phyloP scores from a whole-genome alignment of 2,797 vertebrate species.

The Sebastes minor region DNA sequence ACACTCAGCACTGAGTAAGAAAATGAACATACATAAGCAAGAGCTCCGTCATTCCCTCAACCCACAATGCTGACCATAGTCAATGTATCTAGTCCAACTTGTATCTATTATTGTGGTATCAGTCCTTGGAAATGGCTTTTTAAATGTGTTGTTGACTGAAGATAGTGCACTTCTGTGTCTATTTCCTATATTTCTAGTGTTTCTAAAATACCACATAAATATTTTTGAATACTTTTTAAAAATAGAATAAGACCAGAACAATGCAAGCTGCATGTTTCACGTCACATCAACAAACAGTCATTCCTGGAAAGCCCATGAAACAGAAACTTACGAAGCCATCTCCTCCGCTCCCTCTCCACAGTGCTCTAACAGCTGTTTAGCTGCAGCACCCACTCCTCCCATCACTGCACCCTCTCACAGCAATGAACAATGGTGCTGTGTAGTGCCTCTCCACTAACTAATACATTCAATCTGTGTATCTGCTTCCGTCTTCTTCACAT shows the following conservation, averaged over 20 bases:
- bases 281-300: slow-evolving; percentile 13
- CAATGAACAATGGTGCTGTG: slow-evolving; percentile 68
- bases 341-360: slow-evolving; percentile 42
- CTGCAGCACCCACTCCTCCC: slow-evolving; percentile 61
- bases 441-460: slow-evolving; percentile 45
- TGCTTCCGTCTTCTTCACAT: slow-evolving; percentile 8
- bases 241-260: neutral
- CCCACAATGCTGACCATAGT: slow-evolving; percentile 30
- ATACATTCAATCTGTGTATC: slow-evolving; percentile 19
- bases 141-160: neutral
- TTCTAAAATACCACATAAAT: neutral
- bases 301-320: slow-evolving; percentile 10
- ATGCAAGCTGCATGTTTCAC: neutral
- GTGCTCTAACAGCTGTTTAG: slow-evolving; percentile 62
- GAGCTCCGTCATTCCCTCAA: slow-evolving; percentile 38
- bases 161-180: neutral
- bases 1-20: slow-evolving; percentile 45
- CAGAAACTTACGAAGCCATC: slow-evolving; percentile 29
- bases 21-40: slow-evolving; percentile 31
- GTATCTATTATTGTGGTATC: neutral
- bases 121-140: neutral
- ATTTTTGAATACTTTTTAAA: neutral
- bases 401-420: slow-evolving; percentile 59
- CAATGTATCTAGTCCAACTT: neutral
- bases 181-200: neutral